Percentiles rank a stretch among this genome's conserved stretches.
These are phyloP conservation scores for Aurelia aurita DNA, from an alignment of 30 jellyfish, hydroid and myxozoan species.

Conservation along the genomic window DNA sequence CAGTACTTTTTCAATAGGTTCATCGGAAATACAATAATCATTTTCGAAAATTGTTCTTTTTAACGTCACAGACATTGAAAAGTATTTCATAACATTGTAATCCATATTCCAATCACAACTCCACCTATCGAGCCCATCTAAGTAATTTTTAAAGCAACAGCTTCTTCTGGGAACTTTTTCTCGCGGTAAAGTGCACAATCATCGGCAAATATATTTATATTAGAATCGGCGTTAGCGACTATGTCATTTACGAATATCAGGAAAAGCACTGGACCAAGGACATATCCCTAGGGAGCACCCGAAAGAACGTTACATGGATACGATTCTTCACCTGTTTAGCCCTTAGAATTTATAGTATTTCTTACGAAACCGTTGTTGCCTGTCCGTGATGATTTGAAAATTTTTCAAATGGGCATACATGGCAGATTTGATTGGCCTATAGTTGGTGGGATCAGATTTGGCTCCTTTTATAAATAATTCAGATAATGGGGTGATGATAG, in stretches of 20 bases:
- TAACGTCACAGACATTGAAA: too few species aligned
- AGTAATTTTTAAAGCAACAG: slow-evolving; percentile 27
- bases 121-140: slow-evolving; percentile 38
- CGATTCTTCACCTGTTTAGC: slow-evolving; percentile 61
- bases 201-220: slow-evolving; percentile 12
- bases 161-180: slow-evolving; percentile 24
- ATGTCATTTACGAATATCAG: slow-evolving; percentile 12
- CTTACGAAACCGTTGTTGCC: slow-evolving; percentile 18
- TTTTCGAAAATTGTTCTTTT: slow-evolving; percentile 24
- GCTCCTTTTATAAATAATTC: slow-evolving; percentile 13
- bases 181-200: too few species aligned
- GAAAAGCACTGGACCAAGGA: too few species aligned
- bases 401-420: slow-evolving; percentile 56
- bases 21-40: slow-evolving; percentile 34
- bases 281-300: slow-evolving; percentile 16
- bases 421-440: slow-evolving; percentile 56
- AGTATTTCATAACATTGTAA: slow-evolving; percentile 15
- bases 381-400: slow-evolving; percentile 28
- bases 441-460: slow-evolving; percentile 8
- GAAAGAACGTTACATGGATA: slow-evolving; percentile 34
- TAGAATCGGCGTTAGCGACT: slow-evolving; percentile 9
- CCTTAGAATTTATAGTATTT: slow-evolving; percentile 30
- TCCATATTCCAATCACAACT: slow-evolving; percentile 43
- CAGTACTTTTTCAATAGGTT: slow-evolving; percentile 38
- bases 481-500: slow-evolving; percentile 24